phyloP scores from a whole-genome alignment of 37 sponge, comb jelly and placozoan species.

The Halichondria panicea region DNA sequence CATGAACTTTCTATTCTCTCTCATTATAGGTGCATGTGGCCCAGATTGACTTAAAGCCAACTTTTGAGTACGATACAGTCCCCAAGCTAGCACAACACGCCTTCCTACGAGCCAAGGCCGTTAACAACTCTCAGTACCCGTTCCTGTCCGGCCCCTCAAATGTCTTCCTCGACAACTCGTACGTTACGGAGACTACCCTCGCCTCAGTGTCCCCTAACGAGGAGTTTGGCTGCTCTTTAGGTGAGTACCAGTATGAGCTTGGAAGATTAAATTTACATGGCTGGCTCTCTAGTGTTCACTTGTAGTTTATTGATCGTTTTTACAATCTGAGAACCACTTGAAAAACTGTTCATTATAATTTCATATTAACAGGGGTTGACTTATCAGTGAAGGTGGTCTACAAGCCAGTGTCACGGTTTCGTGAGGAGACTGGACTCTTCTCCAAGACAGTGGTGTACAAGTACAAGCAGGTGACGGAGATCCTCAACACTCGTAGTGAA shows the following conservation, averaged over 20 bases:
- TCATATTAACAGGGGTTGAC: slow-evolving; percentile 49
- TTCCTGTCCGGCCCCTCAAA: slow-evolving; percentile 72
- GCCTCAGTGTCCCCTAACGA: slow-evolving; percentile 54
- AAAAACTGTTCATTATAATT: background rate
- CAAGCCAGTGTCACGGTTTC: slow-evolving; percentile 63
- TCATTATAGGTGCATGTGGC: slow-evolving; percentile 46
- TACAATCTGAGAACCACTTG: background rate
- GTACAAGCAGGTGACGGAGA: slow-evolving; percentile 80
- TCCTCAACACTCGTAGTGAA: slow-evolving; percentile 67
- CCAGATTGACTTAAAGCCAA: slow-evolving; percentile 62
- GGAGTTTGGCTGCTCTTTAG: slow-evolving; percentile 70
- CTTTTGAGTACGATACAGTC: slow-evolving; percentile 77
- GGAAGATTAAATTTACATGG: background rate
- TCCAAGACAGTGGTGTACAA: slow-evolving; percentile 58
- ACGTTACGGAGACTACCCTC: slow-evolving; percentile 64
- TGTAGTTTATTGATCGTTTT: background rate
- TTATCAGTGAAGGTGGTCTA: slow-evolving; percentile 68
- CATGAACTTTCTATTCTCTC: background rate
- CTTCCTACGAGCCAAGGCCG: slow-evolving; percentile 74
- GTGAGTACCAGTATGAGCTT: slow-evolving; percentile 14
- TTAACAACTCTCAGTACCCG: slow-evolving; percentile 59
- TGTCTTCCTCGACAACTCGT: slow-evolving; percentile 72
- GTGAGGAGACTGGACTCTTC: slow-evolving; percentile 72
- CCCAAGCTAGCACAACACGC: slow-evolving; percentile 76
- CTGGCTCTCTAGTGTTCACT: background rate